A percentile compares a stretch with the other conserved stretches of the same genome.
Evolutionary conservation across 53 echinoderm and acorn worm species (phyloP).

Genomic region (Echinometra lucunter): DNA sequence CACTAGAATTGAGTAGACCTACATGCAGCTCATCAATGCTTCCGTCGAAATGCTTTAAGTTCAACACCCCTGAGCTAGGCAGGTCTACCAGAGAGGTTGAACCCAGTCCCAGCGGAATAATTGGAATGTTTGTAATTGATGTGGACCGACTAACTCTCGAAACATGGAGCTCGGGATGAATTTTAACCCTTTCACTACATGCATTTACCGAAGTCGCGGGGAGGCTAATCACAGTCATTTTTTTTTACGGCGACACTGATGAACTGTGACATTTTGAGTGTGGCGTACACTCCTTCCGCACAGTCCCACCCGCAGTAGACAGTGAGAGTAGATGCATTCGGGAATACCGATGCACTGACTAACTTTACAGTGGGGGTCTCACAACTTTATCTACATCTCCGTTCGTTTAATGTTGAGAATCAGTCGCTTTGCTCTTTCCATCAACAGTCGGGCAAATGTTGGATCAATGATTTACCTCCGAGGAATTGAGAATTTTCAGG

Average conservation of each 20-base stretch:
- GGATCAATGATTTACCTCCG: slow-evolving; percentile 27
- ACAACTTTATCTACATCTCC: slow-evolving; percentile 14
- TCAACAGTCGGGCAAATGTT: slow-evolving; percentile 28
- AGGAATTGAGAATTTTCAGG: neutral
- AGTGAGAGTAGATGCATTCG: neutral
- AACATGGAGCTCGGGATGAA: neutral
- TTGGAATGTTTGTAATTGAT: slow-evolving; percentile 44
- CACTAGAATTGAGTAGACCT: neutral
- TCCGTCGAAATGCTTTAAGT: neutral
- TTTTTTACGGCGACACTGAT: too few species aligned
- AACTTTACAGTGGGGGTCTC: slow-evolving; percentile 16
- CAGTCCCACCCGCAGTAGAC: slow-evolving; percentile 34
- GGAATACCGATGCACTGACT: slow-evolving; percentile 44
- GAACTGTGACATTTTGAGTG: slow-evolving; percentile 45
- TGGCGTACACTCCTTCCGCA: neutral
- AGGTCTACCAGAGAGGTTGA: neutral
- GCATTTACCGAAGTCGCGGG: neutral
- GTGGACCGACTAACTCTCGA: neutral
- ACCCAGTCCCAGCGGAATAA: slow-evolving; percentile 13
- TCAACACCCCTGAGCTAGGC: neutral
- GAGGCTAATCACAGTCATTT: neutral
- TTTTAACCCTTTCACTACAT: neutral
- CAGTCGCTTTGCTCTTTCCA: slow-evolving; percentile 7
- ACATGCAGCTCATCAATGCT: neutral
- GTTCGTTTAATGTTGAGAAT: slow-evolving; percentile 15